Evolutionary conservation across 1,140 invertebrate genomes (phyloP), one percentile per base, ranked within the genome.

Genomic region (Psix sp.): DNA sequence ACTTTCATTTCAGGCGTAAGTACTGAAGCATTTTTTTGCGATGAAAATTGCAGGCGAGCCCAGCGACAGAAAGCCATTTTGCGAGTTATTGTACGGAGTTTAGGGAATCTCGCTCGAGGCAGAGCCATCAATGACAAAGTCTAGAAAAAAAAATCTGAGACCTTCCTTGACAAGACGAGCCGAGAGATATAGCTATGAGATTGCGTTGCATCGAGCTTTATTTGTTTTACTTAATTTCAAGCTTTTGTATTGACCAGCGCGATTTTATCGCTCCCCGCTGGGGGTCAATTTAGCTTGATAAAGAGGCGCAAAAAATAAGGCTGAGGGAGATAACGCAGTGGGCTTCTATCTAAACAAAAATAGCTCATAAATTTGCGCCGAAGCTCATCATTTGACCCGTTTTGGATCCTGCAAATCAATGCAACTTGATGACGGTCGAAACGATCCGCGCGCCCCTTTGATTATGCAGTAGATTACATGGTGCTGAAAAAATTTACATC

Each of bases 191-290:
- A 78, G 80, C 77, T 80, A 56, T 26, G 62, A 84, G 78, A 84
- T 82, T 54, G 76, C 46, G 43, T 17, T 40, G 33, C 49, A 57
- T 75, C 48, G 21, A 45, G 56, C 36, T 75, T 66, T 60, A 40
- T 75, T 78, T 82, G 80, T 82, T 84, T 84, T 82, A 84, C 82
- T 82, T 79, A 82, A 84, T 83, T 80, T 80, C 51, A 49, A 56
- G 65, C 70, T 70, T 70, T 73, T 79, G 73, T 76, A 72, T 65
- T 52, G 67, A 63, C 67, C 66, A 48, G 40, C 56, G 40, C 46
- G 54, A 78, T 77, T 45, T 52, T 68, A 73, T 63, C 49, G 45
- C 48, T 35, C 11, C 21, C 16, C 16, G 43, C 18, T 13, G 35
- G 52, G 62, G 63, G 70, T 67, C 52, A 49, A 60, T 43, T 40